Percentiles rank a stretch among this genome's conserved stretches.
These are phyloP conservation scores for Zaprionus obscuricornis DNA, from an alignment of 2,888 invertebrate genomes.

Conservation along the genomic window DNA sequence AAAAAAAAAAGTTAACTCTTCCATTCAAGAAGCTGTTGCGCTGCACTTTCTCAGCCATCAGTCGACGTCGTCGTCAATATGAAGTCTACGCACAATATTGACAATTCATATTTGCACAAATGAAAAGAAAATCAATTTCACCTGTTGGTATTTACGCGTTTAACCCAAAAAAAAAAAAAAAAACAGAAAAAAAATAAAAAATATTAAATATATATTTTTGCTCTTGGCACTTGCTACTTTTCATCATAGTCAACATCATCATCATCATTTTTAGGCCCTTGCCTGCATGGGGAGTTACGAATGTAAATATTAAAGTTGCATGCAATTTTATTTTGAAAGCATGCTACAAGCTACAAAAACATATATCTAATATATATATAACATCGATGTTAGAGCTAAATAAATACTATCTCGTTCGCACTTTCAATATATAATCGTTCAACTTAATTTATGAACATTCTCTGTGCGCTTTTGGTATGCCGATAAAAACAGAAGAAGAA, in stretches of 20 bases:
- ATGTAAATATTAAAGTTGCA: too few relatives aligned
- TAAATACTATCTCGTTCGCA: too few relatives aligned
- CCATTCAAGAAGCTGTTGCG: slow-evolving; percentile 28
- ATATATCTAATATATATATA: too few relatives aligned
- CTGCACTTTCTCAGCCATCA: slow-evolving; percentile 72
- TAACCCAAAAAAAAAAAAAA: slow-evolving; percentile 71
- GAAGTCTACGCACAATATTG: slow-evolving; percentile 80
- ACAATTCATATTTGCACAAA: slow-evolving; percentile 82
- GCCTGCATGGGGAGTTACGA: too few relatives aligned
- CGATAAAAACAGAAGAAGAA: too few relatives aligned
- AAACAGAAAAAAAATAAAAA: slow-evolving; percentile 2
- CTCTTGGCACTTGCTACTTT: slow-evolving; percentile 30
- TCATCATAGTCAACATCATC: too few relatives aligned
- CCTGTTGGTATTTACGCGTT: slow-evolving; percentile 81
- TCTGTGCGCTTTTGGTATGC: slow-evolving; percentile 25
- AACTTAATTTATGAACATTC: too few relatives aligned
- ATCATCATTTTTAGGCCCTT: too few relatives aligned
- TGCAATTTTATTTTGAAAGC: too few relatives aligned
- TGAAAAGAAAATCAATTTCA: slow-evolving; percentile 83
- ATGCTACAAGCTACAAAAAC: too few relatives aligned
- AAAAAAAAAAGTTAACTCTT: slow-evolving; percentile 26
- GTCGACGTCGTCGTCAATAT: slow-evolving; percentile 17
- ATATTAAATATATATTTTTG: slow-evolving; percentile 21
- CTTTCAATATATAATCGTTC: too few relatives aligned
- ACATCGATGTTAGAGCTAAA: too few relatives aligned